phyloP scores from a whole-genome alignment of 2,888 invertebrate genomes.

The Parnassius mnemosyne region DNA sequence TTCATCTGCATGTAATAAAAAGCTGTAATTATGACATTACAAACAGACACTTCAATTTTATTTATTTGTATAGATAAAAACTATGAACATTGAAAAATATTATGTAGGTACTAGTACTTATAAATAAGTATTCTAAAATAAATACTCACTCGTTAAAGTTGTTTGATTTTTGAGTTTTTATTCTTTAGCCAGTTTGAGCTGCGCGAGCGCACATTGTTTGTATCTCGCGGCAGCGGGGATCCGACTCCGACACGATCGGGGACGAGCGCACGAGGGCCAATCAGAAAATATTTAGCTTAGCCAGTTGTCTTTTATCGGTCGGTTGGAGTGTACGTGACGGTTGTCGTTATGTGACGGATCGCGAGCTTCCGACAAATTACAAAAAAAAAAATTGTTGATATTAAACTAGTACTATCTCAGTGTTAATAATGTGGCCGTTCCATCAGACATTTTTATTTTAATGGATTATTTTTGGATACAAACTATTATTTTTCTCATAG shows the following conservation, averaged over 20 bases:
- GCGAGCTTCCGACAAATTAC: constrained; percentile 41
- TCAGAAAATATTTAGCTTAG: constrained; percentile 50
- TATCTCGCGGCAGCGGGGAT: constrained; percentile 32
- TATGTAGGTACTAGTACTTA: no score
- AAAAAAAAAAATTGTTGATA: constrained; percentile 43
- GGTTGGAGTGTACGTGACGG: constrained; percentile 45
- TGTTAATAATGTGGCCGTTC: constrained; percentile 64
- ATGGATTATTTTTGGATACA: constrained; percentile 46
- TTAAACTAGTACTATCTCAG: constrained; percentile 57
- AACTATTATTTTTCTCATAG: constrained; percentile 39
- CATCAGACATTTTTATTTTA: constrained; percentile 48
- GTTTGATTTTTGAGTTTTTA: no score
- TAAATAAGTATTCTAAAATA: no score
- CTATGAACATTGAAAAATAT: no score
- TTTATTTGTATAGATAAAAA: no score
- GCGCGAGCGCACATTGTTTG: constrained; percentile 32
- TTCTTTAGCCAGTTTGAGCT: constrained; percentile 18
- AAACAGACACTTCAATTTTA: no score
- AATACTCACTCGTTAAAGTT: no score
- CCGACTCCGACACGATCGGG: constrained; percentile 16
- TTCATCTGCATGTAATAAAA: no score
- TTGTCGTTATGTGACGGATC: constrained; percentile 47
- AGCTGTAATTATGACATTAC: no score
- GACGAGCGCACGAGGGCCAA: constrained; percentile 30
- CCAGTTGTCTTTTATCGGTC: constrained; percentile 56